Conservation (phyloP, 2,113 vertebrate genomes). For the Hyla sarda region DNA sequence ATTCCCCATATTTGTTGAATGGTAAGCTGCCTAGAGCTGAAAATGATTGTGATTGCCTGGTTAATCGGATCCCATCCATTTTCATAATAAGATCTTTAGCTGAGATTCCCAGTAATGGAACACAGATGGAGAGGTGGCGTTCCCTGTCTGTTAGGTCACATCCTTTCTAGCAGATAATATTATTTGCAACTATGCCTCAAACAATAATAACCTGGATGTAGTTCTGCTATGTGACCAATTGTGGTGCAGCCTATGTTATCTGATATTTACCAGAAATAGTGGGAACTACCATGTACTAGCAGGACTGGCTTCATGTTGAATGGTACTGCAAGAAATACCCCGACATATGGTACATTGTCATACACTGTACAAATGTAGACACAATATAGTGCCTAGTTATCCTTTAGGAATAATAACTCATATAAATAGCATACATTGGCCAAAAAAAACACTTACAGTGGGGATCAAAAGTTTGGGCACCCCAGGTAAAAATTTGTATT, state of each 20-base stretch:
- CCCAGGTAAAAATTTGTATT: too few relatives aligned
- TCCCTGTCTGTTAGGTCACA: constrained; percentile 53
- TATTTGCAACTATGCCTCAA: constrained; percentile 52
- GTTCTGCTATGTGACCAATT: constrained; percentile 24
- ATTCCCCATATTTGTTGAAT: constrained; percentile 46
- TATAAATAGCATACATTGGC: too few relatives aligned
- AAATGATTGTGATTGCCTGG: constrained; percentile 45
- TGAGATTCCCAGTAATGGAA: constrained; percentile 52
- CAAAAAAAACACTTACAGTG: too few relatives aligned
- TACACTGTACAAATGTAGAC: too few relatives aligned
- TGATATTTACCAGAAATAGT: not conserved
- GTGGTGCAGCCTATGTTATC: not conserved
- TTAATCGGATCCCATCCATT: constrained; percentile 56
- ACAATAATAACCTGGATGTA: constrained; percentile 34
- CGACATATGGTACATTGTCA: too few relatives aligned
- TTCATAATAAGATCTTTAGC: constrained; percentile 58
- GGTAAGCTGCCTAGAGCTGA: constrained; percentile 32
- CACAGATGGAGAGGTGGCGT: constrained; percentile 59
- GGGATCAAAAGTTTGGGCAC: too few relatives aligned
- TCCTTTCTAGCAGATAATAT: constrained; percentile 53
- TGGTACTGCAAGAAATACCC: too few relatives aligned
- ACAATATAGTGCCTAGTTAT: too few relatives aligned
- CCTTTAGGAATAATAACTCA: too few relatives aligned
- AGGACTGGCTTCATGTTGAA: too few relatives aligned
- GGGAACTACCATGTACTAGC: not conserved